Evolutionary conservation across 2,888 invertebrate species (phyloP).

Genomic region (Margaritifera margaritifera): DNA sequence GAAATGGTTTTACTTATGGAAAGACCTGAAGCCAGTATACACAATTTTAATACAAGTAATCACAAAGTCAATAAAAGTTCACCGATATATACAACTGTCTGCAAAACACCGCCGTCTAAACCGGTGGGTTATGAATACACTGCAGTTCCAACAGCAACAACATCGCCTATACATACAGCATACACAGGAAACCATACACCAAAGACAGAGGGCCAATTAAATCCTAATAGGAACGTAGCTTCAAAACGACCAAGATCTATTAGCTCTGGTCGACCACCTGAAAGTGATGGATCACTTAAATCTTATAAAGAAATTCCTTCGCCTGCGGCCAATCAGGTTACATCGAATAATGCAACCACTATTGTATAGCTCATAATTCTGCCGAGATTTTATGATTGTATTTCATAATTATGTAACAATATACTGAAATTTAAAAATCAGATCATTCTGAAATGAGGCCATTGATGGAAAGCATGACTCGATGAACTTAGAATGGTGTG

Average conservation of each 20-base stretch:
- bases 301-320: slow-evolving; percentile 28
- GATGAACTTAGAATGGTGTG: too few species aligned
- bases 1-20: too few species aligned
- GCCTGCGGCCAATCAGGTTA: slow-evolving; percentile 31
- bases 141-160: slow-evolving; percentile 57
- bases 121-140: slow-evolving; percentile 54
- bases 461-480: too few species aligned
- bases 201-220: too few species aligned
- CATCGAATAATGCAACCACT: slow-evolving; percentile 60
- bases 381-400: too few species aligned
- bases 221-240: slow-evolving; percentile 7
- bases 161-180: slow-evolving; percentile 57
- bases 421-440: too few species aligned
- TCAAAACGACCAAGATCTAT: slow-evolving; percentile 7
- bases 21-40: neutral
- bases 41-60: too few species aligned
- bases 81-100: slow-evolving; percentile 43
- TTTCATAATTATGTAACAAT: too few species aligned
- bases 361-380: slow-evolving; percentile 44
- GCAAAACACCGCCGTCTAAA: slow-evolving; percentile 27
- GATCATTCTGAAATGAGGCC: too few species aligned
- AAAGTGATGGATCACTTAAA: slow-evolving; percentile 23
- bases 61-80: neutral
- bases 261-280: too few species aligned
- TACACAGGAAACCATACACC: too few species aligned